Evolutionary conservation across 1,140 invertebrate genomes (phyloP), one percentile per base, ranked within the genome.

Genomic region (Hyposmocoma kahamanoa): DNA sequence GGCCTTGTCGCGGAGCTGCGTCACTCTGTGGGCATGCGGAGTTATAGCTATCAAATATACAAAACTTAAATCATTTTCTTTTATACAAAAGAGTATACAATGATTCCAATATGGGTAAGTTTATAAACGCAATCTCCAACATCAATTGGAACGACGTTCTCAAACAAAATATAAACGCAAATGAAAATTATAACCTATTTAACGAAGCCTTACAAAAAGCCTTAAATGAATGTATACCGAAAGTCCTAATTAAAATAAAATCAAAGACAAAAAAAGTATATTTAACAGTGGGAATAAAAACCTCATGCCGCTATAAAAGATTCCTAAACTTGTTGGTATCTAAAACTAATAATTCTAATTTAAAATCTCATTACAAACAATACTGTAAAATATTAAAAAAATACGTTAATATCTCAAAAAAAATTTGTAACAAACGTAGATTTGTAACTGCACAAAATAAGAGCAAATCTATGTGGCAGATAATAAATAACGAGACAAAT

Each of bases 181-280:
- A 45, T 18, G 15, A 26, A 30, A 45, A 45, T 13, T 45, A 45
- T 21, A 11, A 20, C 10, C 2, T 18, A 1, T 45, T 45, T 32
- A 8, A 28, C 32, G 17, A 3, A 3, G n/a, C 10, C 2, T 18
- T 45, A 8, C 10, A 15, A 11, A 20, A 45, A 5, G 13, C 15
- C 10, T 9, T 45, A 10, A 32, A 45, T 20, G 11, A 18, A 32
- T 30, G 26, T 20, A 32, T 45, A 18, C 43, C 43, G 3, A 28
- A 19, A 45, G 32, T 30, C 30, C 6, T 32, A 6, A 32, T 30
- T 19, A 19, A 18, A 2, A 2, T 19, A 0, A 45, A 45, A 32
- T 20, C n/a, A 1, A 32, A 32, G 22, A n/a, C 11, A n/a, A 3
- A 11, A 15, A 43, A 43, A 26, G 15, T 10, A 26, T 43, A 22